Evolutionary conservation across 1,140 invertebrate genomes (phyloP), one percentile per base, ranked within the genome.

Genomic region (Drosophila pallidifrons): DNA sequence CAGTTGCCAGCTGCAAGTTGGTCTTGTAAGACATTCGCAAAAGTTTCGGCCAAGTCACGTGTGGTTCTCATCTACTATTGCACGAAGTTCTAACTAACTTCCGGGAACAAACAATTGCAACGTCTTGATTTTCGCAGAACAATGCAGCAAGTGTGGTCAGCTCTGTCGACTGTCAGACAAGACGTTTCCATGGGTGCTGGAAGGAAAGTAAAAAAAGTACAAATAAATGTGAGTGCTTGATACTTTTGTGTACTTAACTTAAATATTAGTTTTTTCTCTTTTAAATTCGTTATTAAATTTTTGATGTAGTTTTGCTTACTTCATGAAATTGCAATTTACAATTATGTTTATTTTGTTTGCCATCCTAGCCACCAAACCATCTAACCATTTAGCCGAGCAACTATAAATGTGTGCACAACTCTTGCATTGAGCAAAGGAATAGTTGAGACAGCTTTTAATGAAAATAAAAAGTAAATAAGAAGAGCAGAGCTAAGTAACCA

Each of bases 391-490:
- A 11, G 11, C 5, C 47, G 11, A 8, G 35, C 16, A 47, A 47
- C 8, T 38, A 8, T 47, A 47, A 47, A 47, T 52, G 47, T 52
- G 49, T 30, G n/a, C 49, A 30, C 49, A 52, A 30, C 35, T 38
- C 35, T 38, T 38, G 35, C 35, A 38, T 38, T 38, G 25, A 51
- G 10, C 7, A 20, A 30, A 30, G 11, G 13, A 25, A 30, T 11
- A 52, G 15, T 2, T 20, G 20, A 49, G 47, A 49, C 49, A 13
- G 49, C 25, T 52, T 52, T 52, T 30, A 52, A 52, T 52, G 20
- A 52, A 52, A 52, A 52, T 52, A 52, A 52, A 52, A 30, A n/a
- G 49, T 52, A 52, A 52, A 52, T 52, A 52, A 30, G 49, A 28
- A 47, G 10, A 30, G 49, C 25, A n/a, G 5, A 28, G 11, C 25